A percentile compares a stretch with the other conserved stretches of the same genome.
Evolutionary conservation across 2,888 invertebrate species (phyloP).

Genomic region (Drosophila niveifrons): DNA sequence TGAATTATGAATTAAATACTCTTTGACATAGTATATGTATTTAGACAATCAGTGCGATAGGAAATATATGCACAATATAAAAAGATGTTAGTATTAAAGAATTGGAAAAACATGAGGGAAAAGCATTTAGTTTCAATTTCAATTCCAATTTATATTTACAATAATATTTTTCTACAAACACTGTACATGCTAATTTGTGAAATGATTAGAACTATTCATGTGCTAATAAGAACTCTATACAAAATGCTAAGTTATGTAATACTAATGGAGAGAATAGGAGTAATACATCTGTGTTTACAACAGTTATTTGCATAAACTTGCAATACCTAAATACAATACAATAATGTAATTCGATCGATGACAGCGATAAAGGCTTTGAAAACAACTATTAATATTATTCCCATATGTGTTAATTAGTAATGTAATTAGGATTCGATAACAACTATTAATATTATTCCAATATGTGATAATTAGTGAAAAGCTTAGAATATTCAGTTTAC

Average conservation of each 20-base stretch:
- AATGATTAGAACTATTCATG: not conserved
- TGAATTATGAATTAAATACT: too few species aligned
- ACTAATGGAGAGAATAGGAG: not conserved
- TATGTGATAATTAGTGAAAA: not conserved
- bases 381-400: too few species aligned
- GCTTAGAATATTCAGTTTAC: too few species aligned
- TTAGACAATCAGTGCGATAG: too few species aligned
- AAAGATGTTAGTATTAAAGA: too few species aligned
- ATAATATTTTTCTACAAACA: not conserved
- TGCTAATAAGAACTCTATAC: not conserved
- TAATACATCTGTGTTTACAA: not conserved
- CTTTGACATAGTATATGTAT: too few species aligned
- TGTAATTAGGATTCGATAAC: not conserved
- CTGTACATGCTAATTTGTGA: conserved; percentile 1
- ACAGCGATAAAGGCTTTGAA: too few species aligned
- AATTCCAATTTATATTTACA: not conserved
- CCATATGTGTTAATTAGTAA: not conserved
- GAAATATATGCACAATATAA: too few species aligned
- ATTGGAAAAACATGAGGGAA: too few species aligned
- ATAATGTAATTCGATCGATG: too few species aligned
- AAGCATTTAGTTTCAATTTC: too few species aligned
- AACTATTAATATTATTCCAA: too few species aligned
- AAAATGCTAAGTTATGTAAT: not conserved
- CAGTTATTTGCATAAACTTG: conserved; percentile 1
- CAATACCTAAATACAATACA: not conserved